Evolutionary conservation across 2,797 vertebrate species (phyloP).

Genomic region (Graptemys geographica): DNA sequence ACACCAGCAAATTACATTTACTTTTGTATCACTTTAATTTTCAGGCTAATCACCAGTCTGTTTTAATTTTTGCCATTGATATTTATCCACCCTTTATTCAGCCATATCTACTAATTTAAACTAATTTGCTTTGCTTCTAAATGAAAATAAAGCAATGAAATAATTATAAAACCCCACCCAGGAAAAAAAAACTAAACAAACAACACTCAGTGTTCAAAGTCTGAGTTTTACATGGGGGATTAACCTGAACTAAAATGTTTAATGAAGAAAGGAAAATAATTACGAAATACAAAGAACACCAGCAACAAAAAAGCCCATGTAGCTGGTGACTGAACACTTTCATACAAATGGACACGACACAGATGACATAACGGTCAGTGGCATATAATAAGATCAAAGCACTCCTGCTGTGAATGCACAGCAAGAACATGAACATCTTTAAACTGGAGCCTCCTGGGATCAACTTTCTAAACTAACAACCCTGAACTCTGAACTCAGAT

Average conservation of each 20-base stretch:
- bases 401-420: constrained; percentile 38
- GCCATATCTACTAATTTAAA: neutral
- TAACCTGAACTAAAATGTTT: constrained; percentile 56
- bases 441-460: constrained; percentile 41
- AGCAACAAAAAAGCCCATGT: constrained; percentile 32
- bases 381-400: constrained; percentile 56
- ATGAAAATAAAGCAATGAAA: neutral
- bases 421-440: constrained; percentile 67
- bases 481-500: constrained; percentile 30
- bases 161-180: neutral
- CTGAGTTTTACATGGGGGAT: constrained; percentile 4
- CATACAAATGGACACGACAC: constrained; percentile 41
- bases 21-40: neutral
- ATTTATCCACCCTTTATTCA: neutral
- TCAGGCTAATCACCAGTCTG: neutral
- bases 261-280: constrained; percentile 45
- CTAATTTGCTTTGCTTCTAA: constrained; percentile 17
- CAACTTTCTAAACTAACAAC: constrained; percentile 42
- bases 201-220: neutral
- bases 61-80: neutral
- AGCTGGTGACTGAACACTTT: constrained; percentile 42
- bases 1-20: neutral
- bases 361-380: constrained; percentile 38
- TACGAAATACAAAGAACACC: neutral
- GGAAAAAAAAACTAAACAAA: neutral